Percentiles rank a stretch among this genome's conserved stretches.
phyloP scores from a whole-genome alignment of 2,888 invertebrate species.

The Pecten maximus region DNA sequence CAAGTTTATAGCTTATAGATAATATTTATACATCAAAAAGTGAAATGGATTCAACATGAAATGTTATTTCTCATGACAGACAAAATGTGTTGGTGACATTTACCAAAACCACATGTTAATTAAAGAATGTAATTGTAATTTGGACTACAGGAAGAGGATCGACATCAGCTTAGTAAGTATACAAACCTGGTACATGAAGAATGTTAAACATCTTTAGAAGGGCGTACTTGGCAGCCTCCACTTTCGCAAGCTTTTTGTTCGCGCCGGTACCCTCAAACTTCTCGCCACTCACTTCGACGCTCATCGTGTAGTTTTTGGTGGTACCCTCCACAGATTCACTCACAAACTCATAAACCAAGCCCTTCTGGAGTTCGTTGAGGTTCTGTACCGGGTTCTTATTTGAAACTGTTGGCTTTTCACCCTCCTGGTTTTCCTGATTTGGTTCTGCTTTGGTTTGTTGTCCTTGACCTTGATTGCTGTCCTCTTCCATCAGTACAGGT shows the following conservation, averaged over 20 bases:
- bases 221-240: constrained; percentile 47
- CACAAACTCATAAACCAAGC: constrained; percentile 61
- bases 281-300: constrained; percentile 43
- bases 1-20: too few species aligned
- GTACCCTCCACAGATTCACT: constrained; percentile 57
- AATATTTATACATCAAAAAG: too few species aligned
- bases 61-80: too few species aligned
- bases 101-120: too few species aligned
- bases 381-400: constrained; percentile 67
- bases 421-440: not conserved
- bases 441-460: not conserved
- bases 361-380: constrained; percentile 67
- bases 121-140: too few species aligned
- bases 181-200: constrained; percentile 47
- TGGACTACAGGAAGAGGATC: too few species aligned
- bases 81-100: too few species aligned
- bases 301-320: constrained; percentile 43
- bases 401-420: constrained; percentile 55
- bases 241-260: constrained; percentile 44
- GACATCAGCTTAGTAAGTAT: not conserved
- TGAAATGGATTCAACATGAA: too few species aligned
- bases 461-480: not conserved
- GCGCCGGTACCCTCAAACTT: constrained; percentile 40
- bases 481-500: not conserved
- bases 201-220: constrained; percentile 49